Base-by-base conservation (phyloP, 2,888 invertebrate genomes). In the Nemotelus nigrinus region DNA sequence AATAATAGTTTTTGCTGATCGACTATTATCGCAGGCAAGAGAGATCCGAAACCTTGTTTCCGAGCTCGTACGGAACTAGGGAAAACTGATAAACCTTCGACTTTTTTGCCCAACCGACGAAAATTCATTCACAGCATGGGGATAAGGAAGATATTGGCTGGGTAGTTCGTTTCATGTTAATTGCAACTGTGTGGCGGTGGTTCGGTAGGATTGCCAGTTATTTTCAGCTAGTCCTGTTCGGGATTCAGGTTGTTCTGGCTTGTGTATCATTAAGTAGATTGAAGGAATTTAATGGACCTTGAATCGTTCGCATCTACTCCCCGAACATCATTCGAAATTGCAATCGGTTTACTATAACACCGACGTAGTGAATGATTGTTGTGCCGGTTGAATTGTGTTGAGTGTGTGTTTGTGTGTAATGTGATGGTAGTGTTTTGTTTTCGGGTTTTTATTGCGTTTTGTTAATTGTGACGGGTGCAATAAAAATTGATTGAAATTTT, bases 271-370 rank as follows among this genome's bases (percentile, higher is more conserved):
- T 77, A 79, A 79, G 79, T 78, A 78, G 77, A 79, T 79, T 79
- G 78, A 80, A 78, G 80, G 77, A 80, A 77, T 80, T 80, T 80
- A 80, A 80, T 80, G 80, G 80, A 77, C 77, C 80, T 80, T 80
- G 80, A 80, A 80, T 80, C 80, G 76, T 78, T 80, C 76, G 63
- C 79, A 78, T 79, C 78, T 79, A 78, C 76, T 65, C 77, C 71
- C 77, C 10, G 53, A 75, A 58, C 43, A 57, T 76, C 76, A 79
- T 79, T 79, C 74, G 74, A 79, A 79, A 79, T 68, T 78, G 77
- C 79, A 79, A 79, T 79, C 72, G 79, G 77, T 79, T 79, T 76
- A 76, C 78, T 71, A 79, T 79, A 71, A 71, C 64, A 8, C 58
- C 53, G 65, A 43, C 45, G 63, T 45, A 45, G 25, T 45, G n/a